Percentiles rank a stretch among this genome's conserved stretches.
phyloP scores from a whole-genome alignment of 2,888 invertebrate species.

The Tricholauxania praeusta region DNA sequence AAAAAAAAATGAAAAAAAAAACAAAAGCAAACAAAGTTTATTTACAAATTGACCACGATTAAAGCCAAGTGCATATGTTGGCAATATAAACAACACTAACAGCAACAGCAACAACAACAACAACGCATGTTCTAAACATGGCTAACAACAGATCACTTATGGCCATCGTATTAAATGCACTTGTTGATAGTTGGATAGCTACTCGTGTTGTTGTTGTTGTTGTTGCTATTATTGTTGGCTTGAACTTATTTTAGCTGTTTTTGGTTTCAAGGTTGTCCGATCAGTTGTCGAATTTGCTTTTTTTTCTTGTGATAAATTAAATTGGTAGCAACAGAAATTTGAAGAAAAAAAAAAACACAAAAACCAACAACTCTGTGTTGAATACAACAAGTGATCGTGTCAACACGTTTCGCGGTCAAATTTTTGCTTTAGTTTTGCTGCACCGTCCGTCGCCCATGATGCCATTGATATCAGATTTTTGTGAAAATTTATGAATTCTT shows the following conservation, averaged over 20 bases:
- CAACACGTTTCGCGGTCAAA: conserved; percentile 41
- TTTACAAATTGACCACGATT: not conserved
- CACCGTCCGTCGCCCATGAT: not conserved
- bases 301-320: too few species aligned
- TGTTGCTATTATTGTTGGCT: conserved; percentile 5
- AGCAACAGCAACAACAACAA: not conserved
- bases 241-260: not conserved
- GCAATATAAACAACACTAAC: not conserved
- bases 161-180: not conserved
- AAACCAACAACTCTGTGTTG: not conserved
- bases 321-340: not conserved
- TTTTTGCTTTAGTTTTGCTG: not conserved
- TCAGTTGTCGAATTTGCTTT: not conserved
- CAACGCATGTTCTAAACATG: not conserved
- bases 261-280: conserved; percentile 19
- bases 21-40: too few species aligned
- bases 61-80: not conserved
- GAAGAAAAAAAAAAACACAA: not conserved
- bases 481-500: conserved; percentile 6
- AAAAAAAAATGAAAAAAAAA: too few species aligned
- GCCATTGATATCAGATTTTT: not conserved
- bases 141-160: not conserved
- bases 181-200: not conserved
- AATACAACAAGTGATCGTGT: conserved; percentile 35
- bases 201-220: not conserved